These are phyloP conservation scores for Percopsis omiscomaycus DNA, from an alignment of 2,797 vertebrate species.

Conservation along the genomic window DNA sequence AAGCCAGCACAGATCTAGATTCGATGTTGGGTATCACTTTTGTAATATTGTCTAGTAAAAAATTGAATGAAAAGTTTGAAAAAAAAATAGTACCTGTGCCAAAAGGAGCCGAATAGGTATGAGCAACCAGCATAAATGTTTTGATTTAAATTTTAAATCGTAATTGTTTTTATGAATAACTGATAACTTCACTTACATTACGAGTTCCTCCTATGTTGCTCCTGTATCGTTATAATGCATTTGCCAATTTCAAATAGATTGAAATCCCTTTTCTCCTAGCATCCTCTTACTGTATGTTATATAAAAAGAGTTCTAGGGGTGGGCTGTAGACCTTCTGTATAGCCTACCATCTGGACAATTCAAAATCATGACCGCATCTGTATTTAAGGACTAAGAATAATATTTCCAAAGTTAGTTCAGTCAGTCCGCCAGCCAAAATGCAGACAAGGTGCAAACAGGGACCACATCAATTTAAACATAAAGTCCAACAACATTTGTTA, in stretches of 20 bases:
- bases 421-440: constrained; percentile 58
- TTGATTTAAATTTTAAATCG: too few species aligned
- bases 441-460: constrained; percentile 77
- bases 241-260: constrained; percentile 56
- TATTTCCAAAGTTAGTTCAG: constrained; percentile 23
- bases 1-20: constrained; percentile 46
- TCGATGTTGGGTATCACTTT: constrained; percentile 61
- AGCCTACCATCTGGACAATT: too few species aligned
- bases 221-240: constrained; percentile 31
- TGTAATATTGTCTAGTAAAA: constrained; percentile 46
- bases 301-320: too few species aligned
- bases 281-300: not conserved
- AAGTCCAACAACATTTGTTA: constrained; percentile 1
- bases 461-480: constrained; percentile 73
- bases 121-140: constrained; percentile 57
- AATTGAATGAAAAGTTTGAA: constrained; percentile 39
- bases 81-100: constrained; percentile 61
- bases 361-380: not conserved
- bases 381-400: not conserved
- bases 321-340: too few species aligned
- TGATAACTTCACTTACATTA: not conserved
- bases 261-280: not conserved
- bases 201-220: constrained; percentile 13
- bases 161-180: too few species aligned
- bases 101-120: constrained; percentile 59